Evolutionary conservation across 2,113 vertebrate genomes (phyloP).

Genomic region (Stigmatopora nigra): DNA sequence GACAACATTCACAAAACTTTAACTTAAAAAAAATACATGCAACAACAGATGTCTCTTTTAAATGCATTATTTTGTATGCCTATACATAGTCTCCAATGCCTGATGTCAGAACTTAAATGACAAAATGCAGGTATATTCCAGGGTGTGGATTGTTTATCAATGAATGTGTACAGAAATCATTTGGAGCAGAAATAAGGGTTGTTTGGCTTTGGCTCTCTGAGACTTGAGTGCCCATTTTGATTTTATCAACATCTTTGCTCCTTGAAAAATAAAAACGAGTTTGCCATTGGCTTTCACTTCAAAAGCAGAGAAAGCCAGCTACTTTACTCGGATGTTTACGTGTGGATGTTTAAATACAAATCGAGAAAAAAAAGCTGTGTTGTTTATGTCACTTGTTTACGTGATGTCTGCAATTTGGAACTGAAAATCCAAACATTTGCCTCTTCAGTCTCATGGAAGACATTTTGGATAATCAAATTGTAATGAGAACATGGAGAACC

Average conservation of each 20-base stretch:
- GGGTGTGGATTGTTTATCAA: slow-evolving; percentile 7
- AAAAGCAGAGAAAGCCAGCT: slow-evolving; percentile 31
- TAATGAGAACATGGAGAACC: not conserved
- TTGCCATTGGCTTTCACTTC: slow-evolving; percentile 25
- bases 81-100: not conserved
- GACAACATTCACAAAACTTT: no score
- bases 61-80: not conserved
- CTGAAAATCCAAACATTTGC: not conserved
- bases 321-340: slow-evolving; percentile 30
- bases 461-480: not conserved
- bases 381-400: not conserved
- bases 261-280: slow-evolving; percentile 11
- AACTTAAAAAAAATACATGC: no score
- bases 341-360: not conserved
- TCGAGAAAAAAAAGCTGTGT: not conserved
- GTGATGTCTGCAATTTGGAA: not conserved
- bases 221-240: not conserved
- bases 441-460: not conserved
- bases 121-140: slow-evolving; percentile 8
- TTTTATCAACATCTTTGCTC: slow-evolving; percentile 1
- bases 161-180: not conserved
- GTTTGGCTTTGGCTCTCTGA: not conserved
- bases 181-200: not conserved
- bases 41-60: no score
- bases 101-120: not conserved